These are phyloP conservation scores for Lasiurus cinereus DNA, from an alignment of 2,113 vertebrate species.

Conservation along the genomic window DNA sequence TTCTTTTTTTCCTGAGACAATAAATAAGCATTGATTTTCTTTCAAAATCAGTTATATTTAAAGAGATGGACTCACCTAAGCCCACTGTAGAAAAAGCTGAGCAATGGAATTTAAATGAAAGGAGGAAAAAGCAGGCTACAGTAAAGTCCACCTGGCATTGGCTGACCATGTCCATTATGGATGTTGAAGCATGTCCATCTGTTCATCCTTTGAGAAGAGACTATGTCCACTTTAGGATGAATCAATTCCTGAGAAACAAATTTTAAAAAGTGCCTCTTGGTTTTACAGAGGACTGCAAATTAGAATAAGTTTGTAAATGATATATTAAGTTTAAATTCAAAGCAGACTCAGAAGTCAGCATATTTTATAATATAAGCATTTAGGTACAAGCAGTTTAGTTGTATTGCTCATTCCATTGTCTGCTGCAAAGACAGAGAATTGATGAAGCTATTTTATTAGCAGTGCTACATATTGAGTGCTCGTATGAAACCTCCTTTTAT, in stretches of 20 bases:
- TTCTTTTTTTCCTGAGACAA: background rate
- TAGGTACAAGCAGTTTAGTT: conserved; percentile 72
- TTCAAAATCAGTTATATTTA: conserved; percentile 9
- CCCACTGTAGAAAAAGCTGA: background rate
- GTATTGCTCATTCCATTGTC: conserved; percentile 62
- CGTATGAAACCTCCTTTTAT: conserved; percentile 81
- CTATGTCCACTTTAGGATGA: background rate
- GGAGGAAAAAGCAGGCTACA: background rate
- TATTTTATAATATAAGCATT: conserved; percentile 69
- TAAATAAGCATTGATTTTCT: background rate
- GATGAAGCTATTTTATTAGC: conserved; percentile 78
- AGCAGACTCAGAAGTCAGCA: conserved; percentile 57
- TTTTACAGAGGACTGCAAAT: conserved; percentile 52
- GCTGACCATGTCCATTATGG: background rate
- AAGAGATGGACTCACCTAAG: background rate
- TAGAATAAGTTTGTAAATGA: conserved; percentile 70
- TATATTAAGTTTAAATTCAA: conserved; percentile 61
- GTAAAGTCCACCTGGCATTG: background rate
- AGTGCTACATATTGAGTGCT: conserved; percentile 70
- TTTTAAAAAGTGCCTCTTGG: conserved; percentile 33
- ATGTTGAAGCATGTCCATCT: background rate
- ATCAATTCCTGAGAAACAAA: conserved; percentile 28
- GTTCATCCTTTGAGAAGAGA: background rate
- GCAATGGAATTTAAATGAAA: background rate
- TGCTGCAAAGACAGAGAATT: conserved; percentile 60